These are phyloP conservation scores for Leucania comma DNA, from an alignment of 2,888 invertebrate species.

Conservation along the genomic window DNA sequence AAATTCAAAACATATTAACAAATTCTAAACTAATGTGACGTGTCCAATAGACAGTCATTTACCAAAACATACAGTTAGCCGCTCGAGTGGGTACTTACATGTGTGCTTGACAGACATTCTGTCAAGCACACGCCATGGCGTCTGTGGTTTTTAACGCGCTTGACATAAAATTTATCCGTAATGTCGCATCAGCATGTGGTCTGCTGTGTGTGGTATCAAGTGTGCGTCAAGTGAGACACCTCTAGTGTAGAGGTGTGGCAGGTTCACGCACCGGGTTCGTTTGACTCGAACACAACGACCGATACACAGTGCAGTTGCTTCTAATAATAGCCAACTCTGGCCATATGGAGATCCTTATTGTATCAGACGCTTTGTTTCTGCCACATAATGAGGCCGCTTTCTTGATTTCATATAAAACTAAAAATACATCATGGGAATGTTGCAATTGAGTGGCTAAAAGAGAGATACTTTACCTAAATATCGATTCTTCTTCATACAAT, in stretches of 20 bases:
- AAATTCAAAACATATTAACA: slow-evolving; percentile 38
- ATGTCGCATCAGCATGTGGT: slow-evolving; percentile 44
- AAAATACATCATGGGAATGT: slow-evolving; percentile 10
- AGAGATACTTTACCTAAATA: slow-evolving; percentile 39
- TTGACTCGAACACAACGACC: slow-evolving; percentile 72
- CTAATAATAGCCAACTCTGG: slow-evolving; percentile 79
- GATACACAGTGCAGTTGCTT: slow-evolving; percentile 71
- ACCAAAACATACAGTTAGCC: slow-evolving; percentile 55
- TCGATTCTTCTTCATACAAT: slow-evolving; percentile 40
- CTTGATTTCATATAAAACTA: slow-evolving; percentile 28
- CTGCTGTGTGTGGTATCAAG: slow-evolving; percentile 45
- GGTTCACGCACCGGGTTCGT: slow-evolving; percentile 67
- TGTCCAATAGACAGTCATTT: slow-evolving; percentile 45
- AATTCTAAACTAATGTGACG: slow-evolving; percentile 44
- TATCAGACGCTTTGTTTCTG: slow-evolving; percentile 57
- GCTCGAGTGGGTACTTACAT: slow-evolving; percentile 40
- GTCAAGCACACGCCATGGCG: slow-evolving; percentile 43
- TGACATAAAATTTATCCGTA: slow-evolving; percentile 57
- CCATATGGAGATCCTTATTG: slow-evolving; percentile 66
- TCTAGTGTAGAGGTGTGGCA: slow-evolving; percentile 50
- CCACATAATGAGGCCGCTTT: slow-evolving; percentile 45
- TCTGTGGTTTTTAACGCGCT: slow-evolving; percentile 58
- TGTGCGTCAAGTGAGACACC: slow-evolving; percentile 55
- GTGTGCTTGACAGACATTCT: too few relatives aligned
- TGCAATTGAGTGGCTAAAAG: slow-evolving; percentile 18